phyloP scores from a whole-genome alignment of 2,888 invertebrate genomes.

The Stenoptilia bipunctidactyla region DNA sequence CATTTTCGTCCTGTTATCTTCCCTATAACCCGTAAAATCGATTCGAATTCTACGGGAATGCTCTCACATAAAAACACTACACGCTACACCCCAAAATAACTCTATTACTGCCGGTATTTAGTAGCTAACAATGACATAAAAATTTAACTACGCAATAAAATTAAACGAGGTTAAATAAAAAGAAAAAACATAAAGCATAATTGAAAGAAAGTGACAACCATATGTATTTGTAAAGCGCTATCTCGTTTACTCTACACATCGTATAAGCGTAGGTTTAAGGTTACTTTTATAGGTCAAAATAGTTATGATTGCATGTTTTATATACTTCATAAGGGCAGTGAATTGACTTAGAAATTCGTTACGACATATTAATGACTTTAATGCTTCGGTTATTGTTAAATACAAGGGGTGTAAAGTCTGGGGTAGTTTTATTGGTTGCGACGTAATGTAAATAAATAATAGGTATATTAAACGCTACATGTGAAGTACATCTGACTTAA shows the following conservation, averaged over 20 bases:
- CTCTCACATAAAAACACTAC: too few species aligned
- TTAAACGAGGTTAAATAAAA: conserved; percentile 16
- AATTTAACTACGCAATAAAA: conserved; percentile 22
- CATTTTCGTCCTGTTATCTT: too few species aligned
- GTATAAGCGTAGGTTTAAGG: too few species aligned
- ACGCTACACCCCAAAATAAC: too few species aligned
- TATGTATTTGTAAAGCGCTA: not conserved
- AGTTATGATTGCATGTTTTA: conserved; percentile 11
- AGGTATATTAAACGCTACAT: too few species aligned
- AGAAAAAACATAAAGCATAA: conserved; percentile 21
- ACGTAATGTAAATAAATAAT: too few species aligned
- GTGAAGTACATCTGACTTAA: too few species aligned
- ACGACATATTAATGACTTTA: not conserved
- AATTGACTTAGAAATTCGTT: conserved; percentile 11
- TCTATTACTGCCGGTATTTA: conserved; percentile 10
- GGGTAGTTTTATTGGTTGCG: too few species aligned
- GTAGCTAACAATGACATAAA: conserved; percentile 18
- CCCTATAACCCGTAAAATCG: too few species aligned
- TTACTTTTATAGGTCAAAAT: not conserved
- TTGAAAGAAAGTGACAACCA: conserved; percentile 9
- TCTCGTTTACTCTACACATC: not conserved
- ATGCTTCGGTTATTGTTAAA: too few species aligned
- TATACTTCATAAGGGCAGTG: conserved; percentile 7
- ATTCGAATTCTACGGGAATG: too few species aligned
- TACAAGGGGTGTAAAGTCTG: too few species aligned